Percentiles rank a stretch among this genome's conserved stretches.
phyloP scores from a whole-genome alignment of 2,113 vertebrate species.

The Dicaeum eximium region DNA sequence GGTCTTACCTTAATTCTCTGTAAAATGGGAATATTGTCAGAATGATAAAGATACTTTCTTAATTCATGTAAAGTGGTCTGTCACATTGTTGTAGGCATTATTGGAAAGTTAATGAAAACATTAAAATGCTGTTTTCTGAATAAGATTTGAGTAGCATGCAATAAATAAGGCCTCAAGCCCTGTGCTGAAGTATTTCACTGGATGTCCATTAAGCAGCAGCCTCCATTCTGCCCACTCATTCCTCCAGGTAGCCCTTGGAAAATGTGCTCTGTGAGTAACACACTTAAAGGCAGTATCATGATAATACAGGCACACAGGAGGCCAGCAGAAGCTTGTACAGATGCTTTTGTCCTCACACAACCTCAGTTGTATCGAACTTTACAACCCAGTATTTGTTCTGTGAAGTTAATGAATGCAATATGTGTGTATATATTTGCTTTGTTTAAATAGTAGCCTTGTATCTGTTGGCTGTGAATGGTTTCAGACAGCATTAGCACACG shows the following conservation, averaged over 20 bases:
- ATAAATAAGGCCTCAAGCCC: not conserved
- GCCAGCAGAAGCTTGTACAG: not conserved
- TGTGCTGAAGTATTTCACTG: not conserved
- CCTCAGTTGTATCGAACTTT: not conserved
- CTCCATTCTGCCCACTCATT: not conserved
- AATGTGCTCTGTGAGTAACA: not conserved
- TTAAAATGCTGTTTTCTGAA: not conserved
- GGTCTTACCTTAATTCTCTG: not conserved
- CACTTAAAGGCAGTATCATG: not conserved
- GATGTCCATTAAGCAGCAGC: not conserved
- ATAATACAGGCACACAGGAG: not conserved
- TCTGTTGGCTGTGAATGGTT: not conserved
- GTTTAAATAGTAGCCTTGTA: not conserved
- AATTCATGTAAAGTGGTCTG: rapidly evolving
- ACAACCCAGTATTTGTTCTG: not conserved
- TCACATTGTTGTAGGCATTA: not conserved
- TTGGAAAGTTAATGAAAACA: not conserved
- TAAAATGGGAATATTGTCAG: not conserved
- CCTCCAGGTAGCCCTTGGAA: not conserved
- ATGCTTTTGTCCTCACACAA: not conserved
- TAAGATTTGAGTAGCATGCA: not conserved
- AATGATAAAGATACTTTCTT: not conserved
- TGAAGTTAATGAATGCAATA: not conserved
- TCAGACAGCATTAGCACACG: rapidly evolving
- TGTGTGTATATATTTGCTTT: not conserved